phyloP scores from a whole-genome alignment of 2,888 invertebrate genomes.

The Drosophila flavopinicola region DNA sequence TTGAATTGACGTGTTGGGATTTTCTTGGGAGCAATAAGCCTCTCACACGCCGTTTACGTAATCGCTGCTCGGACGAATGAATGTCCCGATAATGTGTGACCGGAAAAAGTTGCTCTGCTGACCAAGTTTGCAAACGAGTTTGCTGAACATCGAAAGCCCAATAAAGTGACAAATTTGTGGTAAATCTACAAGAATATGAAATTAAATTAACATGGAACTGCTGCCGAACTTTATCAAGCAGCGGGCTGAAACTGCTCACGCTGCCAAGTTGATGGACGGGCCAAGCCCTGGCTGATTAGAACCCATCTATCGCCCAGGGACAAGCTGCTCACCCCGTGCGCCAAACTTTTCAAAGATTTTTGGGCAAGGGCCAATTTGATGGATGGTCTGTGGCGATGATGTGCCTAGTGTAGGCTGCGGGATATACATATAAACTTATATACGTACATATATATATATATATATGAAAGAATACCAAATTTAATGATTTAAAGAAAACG shows the following conservation, averaged over 20 bases:
- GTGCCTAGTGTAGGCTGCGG: background rate
- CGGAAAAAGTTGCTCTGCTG: conserved; percentile 46
- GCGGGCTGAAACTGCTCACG: conserved; percentile 1
- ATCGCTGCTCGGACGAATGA: conserved; percentile 26
- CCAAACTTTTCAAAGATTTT: conserved; percentile 54
- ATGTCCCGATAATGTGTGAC: conserved; percentile 62
- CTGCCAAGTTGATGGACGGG: conserved; percentile 33
- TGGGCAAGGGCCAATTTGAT: conserved; percentile 59
- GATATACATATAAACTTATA: background rate
- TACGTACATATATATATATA: background rate
- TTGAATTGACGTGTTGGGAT: conserved; percentile 40
- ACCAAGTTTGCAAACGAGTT: conserved; percentile 52
- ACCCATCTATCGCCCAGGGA: conserved; percentile 56
- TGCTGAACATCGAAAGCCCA: conserved; percentile 47
- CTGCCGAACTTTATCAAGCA: conserved; percentile 52
- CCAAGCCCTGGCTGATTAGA: conserved; percentile 52
- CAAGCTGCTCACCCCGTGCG: conserved; percentile 7
- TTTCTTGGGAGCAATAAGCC: conserved; percentile 4
- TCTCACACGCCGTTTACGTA: background rate
- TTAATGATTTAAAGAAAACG: conserved; percentile 31
- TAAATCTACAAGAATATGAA: conserved; percentile 65
- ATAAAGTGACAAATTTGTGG: conserved; percentile 67
- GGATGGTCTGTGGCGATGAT: conserved; percentile 43
- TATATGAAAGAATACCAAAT: conserved; percentile 1
- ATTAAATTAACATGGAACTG: conserved; percentile 70